Conservation (phyloP, 2,113 vertebrate species). For the Perca flavescens region DNA sequence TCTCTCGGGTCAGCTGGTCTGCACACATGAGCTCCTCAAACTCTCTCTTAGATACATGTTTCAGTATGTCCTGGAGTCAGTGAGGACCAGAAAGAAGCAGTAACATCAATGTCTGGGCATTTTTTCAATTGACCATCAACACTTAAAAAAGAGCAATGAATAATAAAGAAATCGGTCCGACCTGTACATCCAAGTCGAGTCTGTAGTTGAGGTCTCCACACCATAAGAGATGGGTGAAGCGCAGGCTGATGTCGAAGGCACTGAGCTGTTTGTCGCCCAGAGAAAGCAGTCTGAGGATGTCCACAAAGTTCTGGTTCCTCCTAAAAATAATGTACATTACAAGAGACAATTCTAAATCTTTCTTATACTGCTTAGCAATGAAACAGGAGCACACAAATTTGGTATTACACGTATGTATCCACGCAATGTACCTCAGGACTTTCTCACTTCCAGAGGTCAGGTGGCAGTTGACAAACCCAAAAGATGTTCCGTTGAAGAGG, state of each 20-base stretch:
- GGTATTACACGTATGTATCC: background rate
- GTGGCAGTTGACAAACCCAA: conserved; percentile 92
- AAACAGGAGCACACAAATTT: background rate
- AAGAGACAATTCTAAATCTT: background rate
- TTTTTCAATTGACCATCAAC: background rate
- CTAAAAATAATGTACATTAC: conserved; percentile 52
- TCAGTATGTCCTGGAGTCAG: conserved; percentile 86
- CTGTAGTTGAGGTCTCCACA: conserved; percentile 89
- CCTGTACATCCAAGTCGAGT: conserved; percentile 86
- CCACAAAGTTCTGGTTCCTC: conserved; percentile 88
- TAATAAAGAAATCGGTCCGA: conserved; percentile 28
- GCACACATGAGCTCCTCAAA: conserved; percentile 90
- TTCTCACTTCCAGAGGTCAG: conserved; percentile 91
- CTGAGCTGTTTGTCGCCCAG: conserved; percentile 84
- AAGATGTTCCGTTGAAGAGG: conserved; percentile 87
- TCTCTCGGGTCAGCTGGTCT: conserved; percentile 89
- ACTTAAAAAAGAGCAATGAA: background rate
- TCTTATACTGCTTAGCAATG: background rate
- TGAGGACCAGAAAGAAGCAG: background rate
- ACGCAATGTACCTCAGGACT: conserved; percentile 84
- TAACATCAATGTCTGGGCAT: background rate
- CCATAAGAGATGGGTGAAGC: conserved; percentile 88
- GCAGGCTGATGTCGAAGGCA: conserved; percentile 86
- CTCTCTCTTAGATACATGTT: conserved; percentile 87
- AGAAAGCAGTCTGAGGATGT: conserved; percentile 85